phyloP scores from a whole-genome alignment of 1,140 invertebrate genomes.

The Antheraea pernyi region DNA sequence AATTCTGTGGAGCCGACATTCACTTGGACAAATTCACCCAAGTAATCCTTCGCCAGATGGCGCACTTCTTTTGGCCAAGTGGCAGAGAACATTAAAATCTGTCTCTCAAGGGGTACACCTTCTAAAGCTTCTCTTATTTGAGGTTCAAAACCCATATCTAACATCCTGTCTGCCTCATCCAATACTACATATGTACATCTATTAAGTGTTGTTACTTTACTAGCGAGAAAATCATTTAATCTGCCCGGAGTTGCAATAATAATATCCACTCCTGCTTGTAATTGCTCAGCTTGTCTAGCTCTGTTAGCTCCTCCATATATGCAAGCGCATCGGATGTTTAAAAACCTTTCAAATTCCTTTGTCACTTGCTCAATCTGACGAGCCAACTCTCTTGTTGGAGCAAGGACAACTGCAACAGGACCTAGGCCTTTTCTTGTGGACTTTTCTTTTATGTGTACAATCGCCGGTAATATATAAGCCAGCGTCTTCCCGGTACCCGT shows the following conservation, averaged over 20 bases:
- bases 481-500: constrained; percentile 96
- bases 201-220: constrained; percentile 90
- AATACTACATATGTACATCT: constrained; percentile 88
- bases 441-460: constrained; percentile 95
- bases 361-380: constrained; percentile 97
- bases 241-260: constrained; percentile 96
- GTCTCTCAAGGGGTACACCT: constrained; percentile 79
- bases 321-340: constrained; percentile 91
- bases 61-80: constrained; percentile 92
- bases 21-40: constrained; percentile 87
- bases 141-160: constrained; percentile 99
- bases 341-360: constrained; percentile 89
- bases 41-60: constrained; percentile 86
- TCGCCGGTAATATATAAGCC: constrained; percentile 88
- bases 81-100: constrained; percentile 84
- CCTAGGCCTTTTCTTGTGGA: constrained; percentile 88
- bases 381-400: constrained; percentile 96
- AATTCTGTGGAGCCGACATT: constrained; percentile 88
- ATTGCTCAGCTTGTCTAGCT: constrained; percentile 84
- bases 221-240: constrained; percentile 96
- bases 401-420: constrained; percentile 92
- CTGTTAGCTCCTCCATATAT: constrained; percentile 97
- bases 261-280: constrained; percentile 91
- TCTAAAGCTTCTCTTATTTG: constrained; percentile 96
- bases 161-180: constrained; percentile 90